phyloP scores from a whole-genome alignment of 2,888 invertebrate genomes.

The Chaitophorus viminalis region DNA sequence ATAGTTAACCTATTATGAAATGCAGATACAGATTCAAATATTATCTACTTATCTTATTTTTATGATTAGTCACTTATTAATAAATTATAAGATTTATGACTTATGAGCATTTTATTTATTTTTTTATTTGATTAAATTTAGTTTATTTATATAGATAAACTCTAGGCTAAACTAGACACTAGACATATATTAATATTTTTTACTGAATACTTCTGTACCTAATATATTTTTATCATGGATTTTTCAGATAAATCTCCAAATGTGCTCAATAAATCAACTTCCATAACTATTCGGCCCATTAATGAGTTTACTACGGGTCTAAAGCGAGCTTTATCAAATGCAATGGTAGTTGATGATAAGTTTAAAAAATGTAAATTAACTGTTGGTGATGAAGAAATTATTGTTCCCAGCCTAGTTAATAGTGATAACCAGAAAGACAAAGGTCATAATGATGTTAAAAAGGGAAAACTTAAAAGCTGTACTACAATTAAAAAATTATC shows the following conservation, averaged over 20 bases:
- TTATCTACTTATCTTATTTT: too few species aligned
- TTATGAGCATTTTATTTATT: too few species aligned
- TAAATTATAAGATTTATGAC: too few species aligned
- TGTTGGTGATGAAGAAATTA: background rate
- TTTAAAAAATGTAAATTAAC: slow-evolving; percentile 3
- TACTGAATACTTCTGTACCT: too few species aligned
- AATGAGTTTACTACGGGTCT: background rate
- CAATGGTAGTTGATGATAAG: background rate
- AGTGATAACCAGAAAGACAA: background rate
- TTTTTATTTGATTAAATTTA: background rate
- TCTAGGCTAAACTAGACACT: too few species aligned
- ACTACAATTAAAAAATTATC: background rate
- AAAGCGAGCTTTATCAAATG: slow-evolving; percentile 24
- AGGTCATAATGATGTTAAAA: background rate
- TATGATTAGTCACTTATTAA: too few species aligned
- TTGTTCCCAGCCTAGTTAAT: background rate
- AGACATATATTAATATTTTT: too few species aligned
- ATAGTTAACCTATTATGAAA: too few species aligned
- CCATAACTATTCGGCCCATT: background rate
- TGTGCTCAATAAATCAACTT: background rate
- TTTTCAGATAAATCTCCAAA: slow-evolving; percentile 17
- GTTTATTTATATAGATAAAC: too few species aligned
- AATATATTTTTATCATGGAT: background rate
- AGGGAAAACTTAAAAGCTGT: background rate
- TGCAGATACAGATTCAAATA: too few species aligned